Evolutionary conservation across 2,797 vertebrate genomes (phyloP).

Genomic region (Lemur catta): DNA sequence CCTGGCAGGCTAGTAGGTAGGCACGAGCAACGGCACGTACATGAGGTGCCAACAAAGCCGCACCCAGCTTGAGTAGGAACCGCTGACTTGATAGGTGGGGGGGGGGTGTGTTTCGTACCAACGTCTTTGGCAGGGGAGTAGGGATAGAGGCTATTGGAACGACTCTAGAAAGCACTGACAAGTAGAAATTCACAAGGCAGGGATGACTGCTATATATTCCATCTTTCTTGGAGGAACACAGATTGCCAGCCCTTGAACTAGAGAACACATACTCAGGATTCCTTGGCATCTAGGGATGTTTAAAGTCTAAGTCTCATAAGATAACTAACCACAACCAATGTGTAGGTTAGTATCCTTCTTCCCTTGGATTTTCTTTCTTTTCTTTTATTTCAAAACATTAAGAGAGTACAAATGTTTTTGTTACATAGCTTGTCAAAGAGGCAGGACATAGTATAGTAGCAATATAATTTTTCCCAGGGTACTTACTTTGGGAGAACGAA

Average conservation of each 20-base stretch:
- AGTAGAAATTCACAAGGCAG: neutral
- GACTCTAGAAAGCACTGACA: neutral
- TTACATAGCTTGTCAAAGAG: neutral
- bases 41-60: neutral
- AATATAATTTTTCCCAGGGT: neutral
- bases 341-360: neutral
- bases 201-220: neutral
- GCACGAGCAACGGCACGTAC: fast-evolving
- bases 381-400: neutral
- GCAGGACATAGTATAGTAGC: neutral
- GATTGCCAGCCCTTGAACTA: neutral
- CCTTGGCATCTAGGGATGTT: conserved; percentile 11
- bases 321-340: neutral
- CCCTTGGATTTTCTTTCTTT: neutral
- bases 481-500: neutral
- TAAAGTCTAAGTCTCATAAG: conserved; percentile 32
- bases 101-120: neutral
- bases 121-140: neutral
- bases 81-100: neutral
- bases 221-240: neutral
- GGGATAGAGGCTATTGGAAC: neutral
- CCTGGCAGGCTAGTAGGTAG: neutral
- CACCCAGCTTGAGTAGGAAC: neutral
- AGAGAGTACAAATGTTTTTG: neutral
- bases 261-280: neutral